Evolutionary conservation across 2,797 vertebrate species (phyloP), one percentile per base, ranked within the genome.

Genomic region (Columba guinea): DNA sequence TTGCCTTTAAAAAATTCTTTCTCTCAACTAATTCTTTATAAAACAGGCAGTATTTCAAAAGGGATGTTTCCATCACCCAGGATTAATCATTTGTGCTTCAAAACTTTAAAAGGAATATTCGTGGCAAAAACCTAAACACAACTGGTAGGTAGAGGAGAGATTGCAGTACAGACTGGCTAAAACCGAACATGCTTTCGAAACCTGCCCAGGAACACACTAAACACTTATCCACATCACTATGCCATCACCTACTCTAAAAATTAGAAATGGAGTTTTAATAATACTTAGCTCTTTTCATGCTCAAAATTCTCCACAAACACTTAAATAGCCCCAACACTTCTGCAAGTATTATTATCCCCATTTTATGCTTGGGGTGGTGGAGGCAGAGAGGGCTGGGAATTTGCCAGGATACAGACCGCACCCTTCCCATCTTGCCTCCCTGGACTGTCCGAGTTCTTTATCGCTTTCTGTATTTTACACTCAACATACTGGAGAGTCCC

Each of bases 81-180:
- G 86, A 91, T 60, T 74, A 92, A 70, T 87, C 30, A 44, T 88
- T 95, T 97, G 94, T 96, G 94, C 95, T 97, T 96, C 51, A 71
- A 56, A 90, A 87, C 68, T 79, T 70, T 58, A 53, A 88, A 89
- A 94, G 41, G 74, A 93, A 75, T 41, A 78, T 51, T 91, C 3
- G 2, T 90, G 80, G 84, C 77, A 74, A 89, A 88, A 79, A 71
- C 73, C n/a, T 83, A 82, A 96, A 80, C 62, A 78, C 71, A 89
- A 3, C 51, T 48, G 80, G 62, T 75, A 84, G 68, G 58, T 71
- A 87, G 75, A 90, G 67, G 65, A 76, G 76, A 89, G 67, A 39
- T 1, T 73, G 46, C 71, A 60, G 10, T 58, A 75, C 0, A 0
- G 63, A 91, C 68, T 64, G 63, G 18, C 67, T 75, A 91, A 87